These are phyloP conservation scores for Crotalus horridus DNA, from an alignment of 2,113 vertebrate species.

Conservation along the genomic window DNA sequence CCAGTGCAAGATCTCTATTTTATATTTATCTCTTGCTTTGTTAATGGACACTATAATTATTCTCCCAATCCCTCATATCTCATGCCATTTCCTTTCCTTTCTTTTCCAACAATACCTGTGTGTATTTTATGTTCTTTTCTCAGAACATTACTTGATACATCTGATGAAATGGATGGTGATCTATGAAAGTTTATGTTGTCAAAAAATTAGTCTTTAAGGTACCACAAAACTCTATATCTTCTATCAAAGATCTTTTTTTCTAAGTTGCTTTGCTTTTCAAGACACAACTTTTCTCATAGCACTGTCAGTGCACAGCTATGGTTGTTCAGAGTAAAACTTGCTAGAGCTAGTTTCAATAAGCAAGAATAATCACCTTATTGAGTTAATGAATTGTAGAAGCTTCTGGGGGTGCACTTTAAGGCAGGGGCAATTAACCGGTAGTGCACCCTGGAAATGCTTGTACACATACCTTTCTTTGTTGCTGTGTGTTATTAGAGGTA, in stretches of 20 bases:
- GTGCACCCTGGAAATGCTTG: background rate
- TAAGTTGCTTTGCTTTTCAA: background rate
- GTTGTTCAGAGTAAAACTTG: background rate
- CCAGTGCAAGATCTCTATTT: background rate
- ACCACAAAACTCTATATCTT: background rate
- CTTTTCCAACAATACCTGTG: background rate
- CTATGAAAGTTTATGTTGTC: background rate
- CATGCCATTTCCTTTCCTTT: background rate
- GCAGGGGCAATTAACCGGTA: background rate
- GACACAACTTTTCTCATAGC: background rate
- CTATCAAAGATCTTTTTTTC: background rate
- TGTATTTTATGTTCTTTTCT: background rate
- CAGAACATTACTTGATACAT: background rate
- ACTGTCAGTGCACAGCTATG: background rate
- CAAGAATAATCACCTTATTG: background rate
- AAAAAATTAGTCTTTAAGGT: background rate
- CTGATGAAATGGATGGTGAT: background rate
- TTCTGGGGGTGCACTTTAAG: background rate
- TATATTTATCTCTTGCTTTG: background rate
- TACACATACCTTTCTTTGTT: background rate
- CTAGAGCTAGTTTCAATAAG: background rate
- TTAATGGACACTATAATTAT: background rate
- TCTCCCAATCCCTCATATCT: background rate
- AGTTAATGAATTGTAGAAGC: background rate
- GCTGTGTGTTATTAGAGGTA: background rate